Conservation (phyloP, 2,797 vertebrate species). For the Phataginus tricuspis region DNA sequence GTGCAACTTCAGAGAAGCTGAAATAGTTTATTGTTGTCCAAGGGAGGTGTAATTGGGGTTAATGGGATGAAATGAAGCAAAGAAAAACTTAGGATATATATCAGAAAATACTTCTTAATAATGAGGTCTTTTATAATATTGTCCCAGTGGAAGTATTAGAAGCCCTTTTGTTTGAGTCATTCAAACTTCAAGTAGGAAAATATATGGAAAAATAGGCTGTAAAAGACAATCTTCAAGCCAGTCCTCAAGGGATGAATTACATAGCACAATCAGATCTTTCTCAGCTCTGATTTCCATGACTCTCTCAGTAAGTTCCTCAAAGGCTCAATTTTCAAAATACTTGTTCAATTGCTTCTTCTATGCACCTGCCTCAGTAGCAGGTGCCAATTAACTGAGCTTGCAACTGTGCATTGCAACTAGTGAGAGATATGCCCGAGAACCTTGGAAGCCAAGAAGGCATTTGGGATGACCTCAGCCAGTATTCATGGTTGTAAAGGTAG, state of each 20-base stretch:
- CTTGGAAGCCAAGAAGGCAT: neutral
- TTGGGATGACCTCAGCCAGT: neutral
- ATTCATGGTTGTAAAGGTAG: neutral
- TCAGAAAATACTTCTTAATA: conserved; percentile 61
- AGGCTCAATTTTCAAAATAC: conserved; percentile 46
- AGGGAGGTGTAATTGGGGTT: conserved; percentile 57
- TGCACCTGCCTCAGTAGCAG: neutral
- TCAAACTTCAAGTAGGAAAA: conserved; percentile 73
- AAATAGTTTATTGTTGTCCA: conserved; percentile 53
- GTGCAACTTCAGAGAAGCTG: neutral
- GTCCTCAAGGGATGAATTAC: conserved; percentile 47
- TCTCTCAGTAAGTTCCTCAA: conserved; percentile 42
- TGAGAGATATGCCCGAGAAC: neutral
- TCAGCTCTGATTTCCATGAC: conserved; percentile 58
- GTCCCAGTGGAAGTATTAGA: conserved; percentile 57
- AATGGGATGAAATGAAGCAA: conserved; percentile 66
- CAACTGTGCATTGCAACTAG: neutral
- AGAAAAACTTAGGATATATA: conserved; percentile 44
- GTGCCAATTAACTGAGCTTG: conserved; percentile 15
- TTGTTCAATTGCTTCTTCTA: neutral
- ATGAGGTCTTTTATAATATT: conserved; percentile 62
- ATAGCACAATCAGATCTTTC: conserved; percentile 49
- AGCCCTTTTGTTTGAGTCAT: conserved; percentile 59
- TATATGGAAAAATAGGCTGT: conserved; percentile 28
- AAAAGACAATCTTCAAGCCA: conserved; percentile 18